A percentile compares a stretch with the other conserved stretches of the same genome.
Conservation (phyloP, 2,888 invertebrate genomes). For the Theretra japonica region DNA sequence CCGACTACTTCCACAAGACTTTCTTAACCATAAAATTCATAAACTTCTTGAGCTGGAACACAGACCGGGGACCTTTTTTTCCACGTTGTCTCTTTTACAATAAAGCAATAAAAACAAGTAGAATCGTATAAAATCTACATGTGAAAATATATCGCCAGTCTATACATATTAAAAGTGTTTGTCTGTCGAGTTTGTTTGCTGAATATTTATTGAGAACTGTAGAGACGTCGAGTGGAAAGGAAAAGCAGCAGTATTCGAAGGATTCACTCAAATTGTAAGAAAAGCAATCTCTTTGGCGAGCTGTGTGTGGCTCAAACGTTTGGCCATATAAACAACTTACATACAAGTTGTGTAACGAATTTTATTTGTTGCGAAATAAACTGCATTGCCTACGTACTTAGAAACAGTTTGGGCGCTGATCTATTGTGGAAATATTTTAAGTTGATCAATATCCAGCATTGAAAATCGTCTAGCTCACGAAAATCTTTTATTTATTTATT, state of each 20-base stretch:
- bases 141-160: background rate
- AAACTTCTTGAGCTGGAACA: too few species aligned
- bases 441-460: too few species aligned
- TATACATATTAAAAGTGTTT: background rate
- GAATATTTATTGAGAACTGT: constrained; percentile 20
- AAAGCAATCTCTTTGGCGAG: background rate
- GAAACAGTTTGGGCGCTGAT: too few species aligned
- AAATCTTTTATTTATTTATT: too few species aligned
- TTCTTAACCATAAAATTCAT: too few species aligned
- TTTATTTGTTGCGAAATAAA: background rate
- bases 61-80: too few species aligned
- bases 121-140: background rate
- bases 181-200: background rate
- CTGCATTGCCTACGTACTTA: background rate
- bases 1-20: too few species aligned
- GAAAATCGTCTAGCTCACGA: too few species aligned
- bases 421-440: too few species aligned
- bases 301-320: background rate
- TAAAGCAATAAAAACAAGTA: background rate
- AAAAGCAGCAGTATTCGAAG: background rate
- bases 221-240: background rate
- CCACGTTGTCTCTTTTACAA: too few species aligned
- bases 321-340: background rate
- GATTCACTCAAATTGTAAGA: background rate
- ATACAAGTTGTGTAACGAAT: too few species aligned